These are phyloP conservation scores for Archivesica marissinica DNA, from an alignment of 1,140 invertebrate species.

Conservation along the genomic window DNA sequence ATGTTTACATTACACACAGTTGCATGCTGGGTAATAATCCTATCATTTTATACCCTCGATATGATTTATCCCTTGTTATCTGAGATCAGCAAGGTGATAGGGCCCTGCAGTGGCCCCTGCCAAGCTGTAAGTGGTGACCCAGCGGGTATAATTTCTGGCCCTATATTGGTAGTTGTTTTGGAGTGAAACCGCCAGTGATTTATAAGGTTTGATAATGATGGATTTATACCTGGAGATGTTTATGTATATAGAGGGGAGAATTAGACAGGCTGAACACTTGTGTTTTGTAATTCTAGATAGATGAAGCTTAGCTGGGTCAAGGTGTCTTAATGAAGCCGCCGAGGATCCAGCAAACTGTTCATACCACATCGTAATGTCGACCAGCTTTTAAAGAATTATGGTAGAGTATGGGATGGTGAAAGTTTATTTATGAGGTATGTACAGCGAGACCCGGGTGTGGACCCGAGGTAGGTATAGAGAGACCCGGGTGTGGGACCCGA, in stretches of 20 bases:
- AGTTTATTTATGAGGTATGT: too few relatives aligned
- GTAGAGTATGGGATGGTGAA: too few relatives aligned
- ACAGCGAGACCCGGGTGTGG: too few relatives aligned
- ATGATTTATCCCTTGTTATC: slow-evolving; percentile 14
- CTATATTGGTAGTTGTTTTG: background rate
- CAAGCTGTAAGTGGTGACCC: background rate
- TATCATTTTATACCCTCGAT: slow-evolving; percentile 29
- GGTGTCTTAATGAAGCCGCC: too few relatives aligned
- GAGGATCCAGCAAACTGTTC: too few relatives aligned
- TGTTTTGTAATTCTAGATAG: background rate
- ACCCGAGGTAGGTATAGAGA: too few relatives aligned
- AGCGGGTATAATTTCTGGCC: slow-evolving; percentile 30
- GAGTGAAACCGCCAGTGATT: background rate
- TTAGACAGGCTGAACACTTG: background rate
- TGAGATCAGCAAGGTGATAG: slow-evolving; percentile 21
- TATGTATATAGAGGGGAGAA: background rate
- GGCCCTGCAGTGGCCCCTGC: background rate
- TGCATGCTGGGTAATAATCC: slow-evolving; percentile 22
- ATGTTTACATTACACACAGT: slow-evolving; percentile 1
- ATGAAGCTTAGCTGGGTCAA: background rate
- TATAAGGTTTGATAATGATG: background rate
- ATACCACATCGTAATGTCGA: too few relatives aligned
- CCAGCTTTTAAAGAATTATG: too few relatives aligned
- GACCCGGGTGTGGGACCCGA: too few relatives aligned
- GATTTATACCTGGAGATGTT: background rate